A percentile compares a stretch with the other conserved stretches of the same genome.
Conservation (phyloP, 1,140 invertebrate genomes). For the Aethina tumida region DNA sequence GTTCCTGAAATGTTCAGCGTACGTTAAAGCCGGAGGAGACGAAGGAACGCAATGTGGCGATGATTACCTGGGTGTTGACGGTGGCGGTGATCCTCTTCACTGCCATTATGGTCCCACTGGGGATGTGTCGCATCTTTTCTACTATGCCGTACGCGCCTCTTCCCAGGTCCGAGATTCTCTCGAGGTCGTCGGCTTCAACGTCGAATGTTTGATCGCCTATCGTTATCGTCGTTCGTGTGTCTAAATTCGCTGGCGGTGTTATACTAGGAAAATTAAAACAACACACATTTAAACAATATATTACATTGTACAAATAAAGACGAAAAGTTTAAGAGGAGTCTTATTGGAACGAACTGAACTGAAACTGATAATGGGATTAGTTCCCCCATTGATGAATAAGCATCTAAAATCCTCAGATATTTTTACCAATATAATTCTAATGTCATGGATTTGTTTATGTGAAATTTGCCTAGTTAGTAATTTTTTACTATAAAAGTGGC, state of each 20-base stretch:
- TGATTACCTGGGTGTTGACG: constrained; percentile 71
- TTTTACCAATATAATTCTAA: too few species aligned
- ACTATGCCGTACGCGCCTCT: constrained; percentile 94
- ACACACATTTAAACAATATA: constrained; percentile 3
- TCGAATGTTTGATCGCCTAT: constrained; percentile 77
- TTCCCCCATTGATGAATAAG: too few species aligned
- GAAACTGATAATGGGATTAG: too few species aligned
- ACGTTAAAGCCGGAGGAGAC: too few species aligned
- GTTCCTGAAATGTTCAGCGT: too few species aligned
- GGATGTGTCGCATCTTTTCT: constrained; percentile 89
- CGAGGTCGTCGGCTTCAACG: constrained; percentile 85
- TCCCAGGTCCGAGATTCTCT: constrained; percentile 80
- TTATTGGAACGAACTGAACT: too few species aligned
- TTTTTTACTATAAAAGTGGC: too few species aligned
- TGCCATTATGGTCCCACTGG: constrained; percentile 83
- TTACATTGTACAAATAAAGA: not conserved
- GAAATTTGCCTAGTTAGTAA: too few species aligned
- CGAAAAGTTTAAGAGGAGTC: too few species aligned
- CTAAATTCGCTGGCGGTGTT: constrained; percentile 65
- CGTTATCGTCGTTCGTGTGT: constrained; percentile 76
- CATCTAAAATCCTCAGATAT: too few species aligned
- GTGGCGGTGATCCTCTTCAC: constrained; percentile 77
- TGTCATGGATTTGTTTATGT: too few species aligned
- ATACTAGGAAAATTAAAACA: not conserved
- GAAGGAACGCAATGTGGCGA: too few species aligned